Percentiles rank a stretch among this genome's conserved stretches.
These are phyloP conservation scores for Achlya flavicornis DNA, from an alignment of 2,888 invertebrate species.

Conservation along the genomic window DNA sequence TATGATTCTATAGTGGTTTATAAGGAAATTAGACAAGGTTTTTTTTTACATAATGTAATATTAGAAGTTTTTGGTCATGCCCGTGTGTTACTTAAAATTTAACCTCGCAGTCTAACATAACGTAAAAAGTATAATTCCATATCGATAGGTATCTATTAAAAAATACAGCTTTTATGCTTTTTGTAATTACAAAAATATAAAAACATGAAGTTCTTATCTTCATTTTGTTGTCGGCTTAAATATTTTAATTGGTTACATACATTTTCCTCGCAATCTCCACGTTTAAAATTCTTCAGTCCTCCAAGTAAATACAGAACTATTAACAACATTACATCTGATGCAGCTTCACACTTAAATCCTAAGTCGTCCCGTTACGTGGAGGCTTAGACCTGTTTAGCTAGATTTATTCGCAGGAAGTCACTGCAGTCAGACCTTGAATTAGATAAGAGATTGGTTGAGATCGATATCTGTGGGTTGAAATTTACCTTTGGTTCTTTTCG, in stretches of 20 bases:
- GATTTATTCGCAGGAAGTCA: constrained; percentile 47
- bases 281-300: background rate
- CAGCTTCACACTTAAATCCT: background rate
- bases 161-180: no score
- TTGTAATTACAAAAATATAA: no score
- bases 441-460: constrained; percentile 38
- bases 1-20: background rate
- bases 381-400: constrained; percentile 29
- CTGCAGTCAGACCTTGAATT: constrained; percentile 44
- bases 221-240: background rate
- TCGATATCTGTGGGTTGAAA: no score
- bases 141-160: no score
- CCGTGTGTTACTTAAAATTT: no score
- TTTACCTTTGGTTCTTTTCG: constrained; percentile 23
- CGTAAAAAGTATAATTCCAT: no score
- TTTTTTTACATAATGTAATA: no score
- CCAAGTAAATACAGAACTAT: background rate
- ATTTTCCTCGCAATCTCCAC: no score
- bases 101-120: no score
- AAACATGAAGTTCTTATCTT: background rate
- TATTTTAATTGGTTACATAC: background rate
- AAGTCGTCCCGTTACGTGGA: constrained; percentile 1
- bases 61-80: no score
- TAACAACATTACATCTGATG: constrained; percentile 1
- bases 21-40: constrained; percentile 4